phyloP scores from a whole-genome alignment of 1,140 invertebrate genomes.

The Trachymyrmex cornetzi region DNA sequence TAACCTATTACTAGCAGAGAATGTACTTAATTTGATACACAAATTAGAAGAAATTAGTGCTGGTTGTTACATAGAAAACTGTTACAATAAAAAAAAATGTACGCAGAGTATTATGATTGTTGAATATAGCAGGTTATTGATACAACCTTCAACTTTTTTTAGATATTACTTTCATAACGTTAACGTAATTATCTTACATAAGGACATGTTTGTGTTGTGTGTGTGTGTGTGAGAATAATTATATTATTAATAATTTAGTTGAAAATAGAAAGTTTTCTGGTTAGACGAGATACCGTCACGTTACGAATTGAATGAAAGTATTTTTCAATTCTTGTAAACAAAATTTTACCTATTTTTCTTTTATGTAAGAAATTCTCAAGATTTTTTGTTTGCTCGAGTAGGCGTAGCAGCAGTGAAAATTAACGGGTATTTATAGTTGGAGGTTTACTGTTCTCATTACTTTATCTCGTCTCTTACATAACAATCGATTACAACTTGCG shows the following conservation, averaged over 20 bases:
- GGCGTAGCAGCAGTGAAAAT: not conserved
- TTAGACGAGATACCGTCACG: not conserved
- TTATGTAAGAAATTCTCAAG: not conserved
- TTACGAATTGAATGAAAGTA: not conserved
- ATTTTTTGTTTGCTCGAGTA: not conserved
- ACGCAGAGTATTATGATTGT: not conserved
- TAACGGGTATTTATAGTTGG: not conserved
- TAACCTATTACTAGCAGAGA: not conserved
- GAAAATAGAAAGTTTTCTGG: not conserved
- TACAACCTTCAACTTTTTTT: not conserved
- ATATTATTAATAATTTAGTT: not conserved
- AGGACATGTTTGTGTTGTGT: not conserved
- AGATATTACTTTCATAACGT: not conserved
- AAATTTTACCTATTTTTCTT: not conserved
- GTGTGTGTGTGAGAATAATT: slow-evolving; percentile 10
- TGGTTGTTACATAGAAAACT: not conserved
- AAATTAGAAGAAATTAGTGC: not conserved
- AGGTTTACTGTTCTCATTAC: not conserved
- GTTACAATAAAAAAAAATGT: not conserved
- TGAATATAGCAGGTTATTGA: not conserved
- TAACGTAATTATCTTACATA: not conserved
- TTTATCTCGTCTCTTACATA: slow-evolving; percentile 31
- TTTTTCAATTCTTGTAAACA: not conserved
- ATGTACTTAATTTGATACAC: not conserved
- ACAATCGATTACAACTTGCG: slow-evolving; percentile 38